Base-by-base conservation (phyloP, 1,140 invertebrate genomes). In the Gonatopus flavifemur region DNA sequence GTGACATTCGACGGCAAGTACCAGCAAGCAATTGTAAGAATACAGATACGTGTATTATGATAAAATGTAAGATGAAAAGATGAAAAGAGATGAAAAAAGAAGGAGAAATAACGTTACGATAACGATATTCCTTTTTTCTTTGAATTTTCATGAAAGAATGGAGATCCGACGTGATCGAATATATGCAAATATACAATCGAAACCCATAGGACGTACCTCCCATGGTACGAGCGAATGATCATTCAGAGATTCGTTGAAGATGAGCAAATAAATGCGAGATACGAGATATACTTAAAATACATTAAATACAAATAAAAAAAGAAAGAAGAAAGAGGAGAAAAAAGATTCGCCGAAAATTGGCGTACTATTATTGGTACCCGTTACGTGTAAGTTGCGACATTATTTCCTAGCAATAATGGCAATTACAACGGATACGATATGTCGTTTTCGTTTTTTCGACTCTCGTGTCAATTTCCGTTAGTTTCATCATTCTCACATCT, bases 1-100 rank as follows among this genome's bases (percentile, higher is more conserved):
- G 48, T 44, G 62, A 49, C 55, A 42, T 47, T 41, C 31, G 55
- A 57, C 59, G 60, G 60, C 58, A 47, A 66, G 62, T 58, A 62
- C 67, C 74, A 75, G 72, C 59, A 77, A 78, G 70, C 68, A 75
- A 74, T 72, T 57, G 63, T 64, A 62, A 68, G 68, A 71, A 54
- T 48, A 67, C 50, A 64, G 53, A 67, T n/a, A n/a, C n/a, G n/a
- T n/a, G n/a, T n/a, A n/a, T n/a, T n/a, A n/a, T n/a, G n/a, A n/a
- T n/a, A n/a, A n/a, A 47, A 57, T 45, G 46, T 49, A 60, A 62
- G 47, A 54, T 35, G 36, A 20, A 52, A n/a, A n/a, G n/a, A n/a
- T n/a, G n/a, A n/a, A n/a, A n/a, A n/a, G n/a, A n/a, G n/a, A n/a
- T n/a, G n/a, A n/a, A n/a, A n/a, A n/a, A n/a, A n/a, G n/a, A n/a